phyloP scores from a whole-genome alignment of 2,888 invertebrate species.

The Rhamnusium bicolor region DNA sequence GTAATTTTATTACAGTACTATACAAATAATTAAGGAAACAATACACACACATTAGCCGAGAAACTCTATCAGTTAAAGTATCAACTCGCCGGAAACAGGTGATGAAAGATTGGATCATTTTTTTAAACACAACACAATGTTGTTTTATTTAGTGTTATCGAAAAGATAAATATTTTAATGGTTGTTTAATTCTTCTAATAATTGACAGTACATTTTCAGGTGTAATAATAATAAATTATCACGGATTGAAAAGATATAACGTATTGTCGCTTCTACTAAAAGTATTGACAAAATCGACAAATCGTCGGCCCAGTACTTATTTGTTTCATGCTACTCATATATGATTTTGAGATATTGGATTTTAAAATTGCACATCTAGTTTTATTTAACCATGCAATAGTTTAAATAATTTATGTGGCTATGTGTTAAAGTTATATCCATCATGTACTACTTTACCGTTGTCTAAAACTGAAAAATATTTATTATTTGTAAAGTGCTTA shows the following conservation, averaged over 20 bases:
- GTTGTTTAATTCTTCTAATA: neutral
- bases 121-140: conserved; percentile 3
- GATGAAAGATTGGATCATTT: conserved; percentile 26
- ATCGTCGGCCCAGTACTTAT: too few relatives aligned
- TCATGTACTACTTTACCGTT: too few relatives aligned
- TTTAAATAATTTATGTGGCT: too few relatives aligned
- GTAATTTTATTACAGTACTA: conserved; percentile 13
- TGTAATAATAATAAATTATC: neutral
- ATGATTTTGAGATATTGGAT: too few relatives aligned
- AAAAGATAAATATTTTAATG: neutral
- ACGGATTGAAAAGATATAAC: neutral
- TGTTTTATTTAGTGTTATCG: neutral
- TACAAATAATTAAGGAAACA: conserved; percentile 21
- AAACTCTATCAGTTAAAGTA: neutral
- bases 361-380: too few relatives aligned
- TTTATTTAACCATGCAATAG: too few relatives aligned
- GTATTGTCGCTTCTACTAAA: neutral
- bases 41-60: neutral
- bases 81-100: conserved; percentile 20
- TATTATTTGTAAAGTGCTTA: too few relatives aligned
- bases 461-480: too few relatives aligned
- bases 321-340: too few relatives aligned
- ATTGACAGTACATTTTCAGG: neutral
- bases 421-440: too few relatives aligned
- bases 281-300: neutral